phyloP scores from a whole-genome alignment of 2,113 vertebrate genomes.

The Taurulus bubalis region DNA sequence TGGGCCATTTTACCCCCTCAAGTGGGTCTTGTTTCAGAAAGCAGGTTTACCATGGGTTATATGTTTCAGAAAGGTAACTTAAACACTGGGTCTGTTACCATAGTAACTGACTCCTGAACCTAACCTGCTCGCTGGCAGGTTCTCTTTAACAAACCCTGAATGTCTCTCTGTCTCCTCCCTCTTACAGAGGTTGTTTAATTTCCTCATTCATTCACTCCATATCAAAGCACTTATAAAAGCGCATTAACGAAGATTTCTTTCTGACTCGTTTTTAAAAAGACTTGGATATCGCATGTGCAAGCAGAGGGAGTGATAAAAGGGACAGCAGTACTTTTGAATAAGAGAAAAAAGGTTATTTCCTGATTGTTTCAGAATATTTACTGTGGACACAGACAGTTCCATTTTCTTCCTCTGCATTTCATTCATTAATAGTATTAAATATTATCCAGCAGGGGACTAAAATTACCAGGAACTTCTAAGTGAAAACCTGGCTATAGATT shows the following conservation, averaged over 20 bases:
- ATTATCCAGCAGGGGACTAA: neutral
- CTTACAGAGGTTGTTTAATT: neutral
- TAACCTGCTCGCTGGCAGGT: neutral
- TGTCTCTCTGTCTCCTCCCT: neutral
- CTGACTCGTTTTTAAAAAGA: neutral
- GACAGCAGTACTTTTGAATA: neutral
- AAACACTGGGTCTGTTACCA: neutral
- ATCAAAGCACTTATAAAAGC: neutral
- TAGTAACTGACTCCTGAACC: neutral
- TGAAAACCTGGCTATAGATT: neutral
- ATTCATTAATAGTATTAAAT: neutral
- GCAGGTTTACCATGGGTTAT: neutral
- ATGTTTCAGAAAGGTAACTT: neutral
- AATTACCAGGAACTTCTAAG: neutral
- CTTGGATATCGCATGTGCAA: neutral
- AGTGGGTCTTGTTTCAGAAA: neutral
- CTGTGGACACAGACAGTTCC: neutral
- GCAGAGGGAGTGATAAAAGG: neutral
- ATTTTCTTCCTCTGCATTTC: neutral
- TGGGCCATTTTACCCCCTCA: neutral
- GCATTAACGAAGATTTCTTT: neutral
- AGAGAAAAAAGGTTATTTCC: neutral
- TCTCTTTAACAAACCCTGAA: conserved; percentile 1
- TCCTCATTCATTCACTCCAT: neutral
- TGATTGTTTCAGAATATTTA: neutral